Evolutionary conservation across 2,113 vertebrate genomes (phyloP).

Genomic region (Kryptolebias marmoratus): DNA sequence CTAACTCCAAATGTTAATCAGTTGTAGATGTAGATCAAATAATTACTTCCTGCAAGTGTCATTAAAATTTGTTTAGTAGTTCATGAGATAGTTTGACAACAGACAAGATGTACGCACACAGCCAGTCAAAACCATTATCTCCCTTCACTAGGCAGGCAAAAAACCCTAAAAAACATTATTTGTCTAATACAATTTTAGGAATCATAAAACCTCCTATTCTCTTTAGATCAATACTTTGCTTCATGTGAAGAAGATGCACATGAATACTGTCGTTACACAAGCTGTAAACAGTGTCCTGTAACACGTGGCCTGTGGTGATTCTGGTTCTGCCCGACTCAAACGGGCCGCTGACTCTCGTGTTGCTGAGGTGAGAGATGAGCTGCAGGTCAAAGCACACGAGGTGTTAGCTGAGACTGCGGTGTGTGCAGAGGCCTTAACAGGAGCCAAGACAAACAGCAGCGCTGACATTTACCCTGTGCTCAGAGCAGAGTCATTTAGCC

Average conservation of each 20-base stretch:
- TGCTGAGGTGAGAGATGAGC: conserved; percentile 29
- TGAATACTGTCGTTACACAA: neutral
- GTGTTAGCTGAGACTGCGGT: conserved; percentile 42
- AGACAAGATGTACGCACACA: too few species aligned
- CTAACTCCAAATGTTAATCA: neutral
- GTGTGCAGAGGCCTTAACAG: conserved; percentile 35
- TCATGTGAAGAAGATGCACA: too few species aligned
- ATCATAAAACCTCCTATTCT: too few species aligned
- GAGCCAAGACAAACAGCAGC: conserved; percentile 66
- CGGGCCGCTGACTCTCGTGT: neutral
- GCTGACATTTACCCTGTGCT: conserved; percentile 63
- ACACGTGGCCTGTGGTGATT: neutral
- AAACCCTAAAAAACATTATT: too few species aligned
- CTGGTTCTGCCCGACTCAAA: neutral
- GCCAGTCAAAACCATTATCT: too few species aligned
- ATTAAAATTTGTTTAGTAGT: too few species aligned
- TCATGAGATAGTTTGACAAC: too few species aligned
- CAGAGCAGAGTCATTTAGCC: conserved; percentile 27
- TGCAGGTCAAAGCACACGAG: conserved; percentile 23
- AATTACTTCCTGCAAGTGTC: too few species aligned
- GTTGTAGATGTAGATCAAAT: neutral
- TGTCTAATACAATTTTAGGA: too few species aligned
- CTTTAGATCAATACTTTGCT: too few species aligned
- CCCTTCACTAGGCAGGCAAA: too few species aligned
- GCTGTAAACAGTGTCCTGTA: neutral